A percentile compares a stretch with the other conserved stretches of the same genome.
Evolutionary conservation across 2,113 vertebrate genomes (phyloP).

Genomic region (Psettodes erumei): DNA sequence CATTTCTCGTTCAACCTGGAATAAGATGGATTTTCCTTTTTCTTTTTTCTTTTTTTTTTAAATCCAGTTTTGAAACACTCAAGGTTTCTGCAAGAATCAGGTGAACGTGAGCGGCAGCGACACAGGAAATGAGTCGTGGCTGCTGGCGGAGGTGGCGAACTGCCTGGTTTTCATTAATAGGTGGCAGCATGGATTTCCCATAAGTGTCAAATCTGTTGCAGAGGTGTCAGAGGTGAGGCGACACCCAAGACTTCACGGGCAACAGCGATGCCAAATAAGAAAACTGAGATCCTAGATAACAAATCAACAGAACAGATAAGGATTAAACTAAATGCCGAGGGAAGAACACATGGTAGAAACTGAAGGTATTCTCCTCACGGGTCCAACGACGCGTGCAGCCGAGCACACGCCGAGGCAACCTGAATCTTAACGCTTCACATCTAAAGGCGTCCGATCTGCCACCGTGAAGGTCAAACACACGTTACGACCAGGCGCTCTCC

Average conservation of each 20-base stretch:
- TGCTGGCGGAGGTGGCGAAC: constrained; percentile 1
- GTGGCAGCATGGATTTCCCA: not conserved
- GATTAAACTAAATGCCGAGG: not conserved
- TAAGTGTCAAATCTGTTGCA: not conserved
- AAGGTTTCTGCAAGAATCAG: not conserved
- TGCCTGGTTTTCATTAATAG: constrained; percentile 9
- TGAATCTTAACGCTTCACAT: constrained; percentile 5
- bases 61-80: not conserved
- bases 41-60: no score
- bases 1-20: no score
- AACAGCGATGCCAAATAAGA: not conserved
- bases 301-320: not conserved
- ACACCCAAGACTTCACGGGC: not conserved
- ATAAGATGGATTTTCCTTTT: no score
- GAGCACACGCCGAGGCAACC: constrained; percentile 10
- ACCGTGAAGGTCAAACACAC: constrained; percentile 17
- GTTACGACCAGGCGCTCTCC: not conserved
- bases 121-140: not conserved
- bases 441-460: not conserved
- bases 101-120: no score
- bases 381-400: no score
- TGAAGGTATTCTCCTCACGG: not conserved
- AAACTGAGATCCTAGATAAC: not conserved
- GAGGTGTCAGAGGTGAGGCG: not conserved
- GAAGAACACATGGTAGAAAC: not conserved